Conservation (phyloP, 1,140 invertebrate genomes). For the Trialeurodes vaporariorum region DNA sequence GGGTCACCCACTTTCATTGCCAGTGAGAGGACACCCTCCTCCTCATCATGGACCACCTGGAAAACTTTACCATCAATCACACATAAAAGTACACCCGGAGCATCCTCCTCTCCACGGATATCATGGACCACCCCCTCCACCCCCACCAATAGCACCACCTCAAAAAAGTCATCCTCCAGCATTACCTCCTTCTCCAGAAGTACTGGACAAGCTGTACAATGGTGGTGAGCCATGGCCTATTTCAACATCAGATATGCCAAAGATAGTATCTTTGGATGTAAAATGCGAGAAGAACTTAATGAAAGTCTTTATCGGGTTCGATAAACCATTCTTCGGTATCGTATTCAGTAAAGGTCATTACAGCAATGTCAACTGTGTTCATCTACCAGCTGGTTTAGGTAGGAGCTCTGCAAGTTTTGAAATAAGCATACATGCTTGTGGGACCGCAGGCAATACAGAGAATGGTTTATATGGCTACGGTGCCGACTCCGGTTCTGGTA, state of each 20-base stretch:
- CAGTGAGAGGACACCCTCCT: slow-evolving; percentile 1
- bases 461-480: slow-evolving; percentile 55
- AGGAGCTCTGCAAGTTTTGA: slow-evolving; percentile 82
- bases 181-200: slow-evolving; percentile 33
- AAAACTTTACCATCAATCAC: slow-evolving; percentile 5
- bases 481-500: slow-evolving; percentile 70
- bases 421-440: slow-evolving; percentile 81
- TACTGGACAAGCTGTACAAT: slow-evolving; percentile 41
- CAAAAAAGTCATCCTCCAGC: slow-evolving; percentile 27
- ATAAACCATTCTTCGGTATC: slow-evolving; percentile 89
- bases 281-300: slow-evolving; percentile 93
- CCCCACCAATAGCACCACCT: slow-evolving; percentile 35
- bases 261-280: slow-evolving; percentile 83
- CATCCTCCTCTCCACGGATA: slow-evolving; percentile 31
- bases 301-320: slow-evolving; percentile 88
- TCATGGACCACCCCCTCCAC: slow-evolving; percentile 39
- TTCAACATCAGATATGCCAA: slow-evolving; percentile 70
- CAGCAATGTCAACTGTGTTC: slow-evolving; percentile 80
- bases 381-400: slow-evolving; percentile 77
- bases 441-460: slow-evolving; percentile 72
- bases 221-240: slow-evolving; percentile 70
- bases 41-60: slow-evolving; percentile 10
- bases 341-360: slow-evolving; percentile 83
- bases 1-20: slow-evolving; percentile 32
- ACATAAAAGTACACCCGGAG: neutral